Evolutionary conservation across 1,140 invertebrate species (phyloP), one percentile per base, ranked within the genome.

Genomic region (Hycleus cichorii): DNA sequence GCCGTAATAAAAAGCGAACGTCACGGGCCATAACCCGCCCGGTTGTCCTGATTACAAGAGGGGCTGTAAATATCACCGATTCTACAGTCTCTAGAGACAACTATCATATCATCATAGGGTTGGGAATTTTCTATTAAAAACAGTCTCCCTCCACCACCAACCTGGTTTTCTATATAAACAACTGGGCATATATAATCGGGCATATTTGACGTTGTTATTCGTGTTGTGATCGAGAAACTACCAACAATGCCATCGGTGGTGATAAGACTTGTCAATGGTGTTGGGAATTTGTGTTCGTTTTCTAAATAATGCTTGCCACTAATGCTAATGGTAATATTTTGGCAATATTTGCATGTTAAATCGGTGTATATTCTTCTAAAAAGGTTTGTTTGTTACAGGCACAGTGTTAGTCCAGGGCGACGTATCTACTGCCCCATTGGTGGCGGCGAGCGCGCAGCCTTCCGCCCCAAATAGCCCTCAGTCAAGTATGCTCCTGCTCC

Each of bases 401-500:
- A 66, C 70, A 63, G 59, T 73, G 44, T 58, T 73, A 62, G 69
- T 73, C 60, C 71, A 72, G 65, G 68, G 71, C 65, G 71, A 73
- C 59, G 67, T 72, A 47, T 69, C 70, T 49, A 68, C 67, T 67
- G 65, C 70, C 60, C 70, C 72, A 49, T 63, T 74, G 60, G 70
- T 72, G 67, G 72, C 71, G 64, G 69, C 64, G 59, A 67, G 67
- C 55, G 67, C 69, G 56, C 69, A 72, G 65, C 69, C 70, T 54
- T 70, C 70, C 57, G 65, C 69, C 60, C 65, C 71, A 59, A 67
- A 60, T 59, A 72, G 71, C 58, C 71, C 72, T 55, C 71, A 72
- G 60, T 80, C 80, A 80, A 83, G 81, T 76, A 83, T 83, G 81
- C 81, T 83, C 72, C 78, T 83, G 58, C 74, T 83, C 69, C 81